These are phyloP conservation scores for Ophion ellenae DNA, from an alignment of 2,888 invertebrate species.

Conservation along the genomic window DNA sequence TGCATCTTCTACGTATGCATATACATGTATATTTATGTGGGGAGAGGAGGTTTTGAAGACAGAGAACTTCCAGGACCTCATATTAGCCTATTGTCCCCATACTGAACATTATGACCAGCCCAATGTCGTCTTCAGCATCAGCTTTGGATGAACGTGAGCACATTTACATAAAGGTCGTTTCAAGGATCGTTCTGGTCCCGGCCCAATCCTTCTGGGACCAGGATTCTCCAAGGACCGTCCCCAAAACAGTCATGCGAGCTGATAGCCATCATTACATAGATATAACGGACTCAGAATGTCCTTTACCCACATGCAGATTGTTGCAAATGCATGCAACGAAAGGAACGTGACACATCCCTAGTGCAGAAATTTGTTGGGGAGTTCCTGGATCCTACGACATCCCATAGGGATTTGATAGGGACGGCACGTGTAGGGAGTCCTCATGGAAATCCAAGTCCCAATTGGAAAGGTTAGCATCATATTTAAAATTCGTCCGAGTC, in stretches of 20 bases:
- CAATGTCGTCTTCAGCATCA: neutral
- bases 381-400: no score
- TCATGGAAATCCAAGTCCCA: no score
- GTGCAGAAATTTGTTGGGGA: no score
- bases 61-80: neutral
- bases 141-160: neutral
- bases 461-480: no score
- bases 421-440: no score
- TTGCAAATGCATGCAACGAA: neutral
- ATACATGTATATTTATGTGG: neutral
- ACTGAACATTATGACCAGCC: neutral
- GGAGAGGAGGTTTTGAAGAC: neutral
- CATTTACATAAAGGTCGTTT: neutral
- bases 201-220: neutral
- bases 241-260: neutral
- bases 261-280: neutral
- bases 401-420: no score
- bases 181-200: neutral
- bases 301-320: neutral
- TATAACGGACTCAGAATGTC: neutral
- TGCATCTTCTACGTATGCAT: constrained; percentile 33
- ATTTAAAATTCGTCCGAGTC: no score
- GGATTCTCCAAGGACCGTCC: neutral
- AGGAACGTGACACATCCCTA: no score
- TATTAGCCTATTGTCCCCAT: neutral